These are phyloP conservation scores for Catharus bicknelli DNA, from an alignment of 2,113 vertebrate genomes.

Conservation along the genomic window DNA sequence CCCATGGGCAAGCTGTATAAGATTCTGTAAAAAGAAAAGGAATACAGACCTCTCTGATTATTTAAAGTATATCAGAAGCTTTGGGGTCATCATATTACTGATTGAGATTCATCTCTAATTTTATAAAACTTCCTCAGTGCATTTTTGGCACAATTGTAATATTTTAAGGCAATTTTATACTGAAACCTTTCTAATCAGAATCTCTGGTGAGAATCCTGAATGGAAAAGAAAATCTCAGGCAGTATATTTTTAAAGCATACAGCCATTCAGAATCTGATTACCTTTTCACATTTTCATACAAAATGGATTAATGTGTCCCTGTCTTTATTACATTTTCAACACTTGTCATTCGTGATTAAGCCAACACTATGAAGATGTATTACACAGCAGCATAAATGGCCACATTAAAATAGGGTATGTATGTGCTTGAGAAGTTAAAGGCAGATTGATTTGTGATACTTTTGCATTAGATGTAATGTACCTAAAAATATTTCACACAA, in stretches of 20 bases:
- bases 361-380: conserved; percentile 76
- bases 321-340: conserved; percentile 81
- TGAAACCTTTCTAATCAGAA: conserved; percentile 57
- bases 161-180: conserved; percentile 23
- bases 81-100: not conserved
- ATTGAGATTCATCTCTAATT: conserved; percentile 8
- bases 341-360: conserved; percentile 79
- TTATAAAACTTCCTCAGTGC: not conserved
- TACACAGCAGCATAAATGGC: conserved; percentile 66
- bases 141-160: not conserved
- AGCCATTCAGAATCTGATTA: conserved; percentile 78
- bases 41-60: conserved; percentile 10
- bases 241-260: conserved; percentile 69
- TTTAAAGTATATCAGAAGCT: conserved; percentile 32
- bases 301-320: conserved; percentile 78
- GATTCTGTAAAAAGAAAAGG: not conserved
- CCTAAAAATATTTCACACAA: conserved; percentile 58
- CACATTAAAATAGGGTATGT: conserved; percentile 64
- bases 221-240: conserved; percentile 56
- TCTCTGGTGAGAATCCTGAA: conserved; percentile 37
- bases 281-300: conserved; percentile 80
- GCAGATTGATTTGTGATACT: conserved; percentile 66
- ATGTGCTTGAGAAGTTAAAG: conserved; percentile 58
- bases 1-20: not conserved
- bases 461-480: conserved; percentile 37